Evolutionary conservation across 1,140 invertebrate species (phyloP), one percentile per base, ranked within the genome.

Genomic region (Cherax quadricarinatus): DNA sequence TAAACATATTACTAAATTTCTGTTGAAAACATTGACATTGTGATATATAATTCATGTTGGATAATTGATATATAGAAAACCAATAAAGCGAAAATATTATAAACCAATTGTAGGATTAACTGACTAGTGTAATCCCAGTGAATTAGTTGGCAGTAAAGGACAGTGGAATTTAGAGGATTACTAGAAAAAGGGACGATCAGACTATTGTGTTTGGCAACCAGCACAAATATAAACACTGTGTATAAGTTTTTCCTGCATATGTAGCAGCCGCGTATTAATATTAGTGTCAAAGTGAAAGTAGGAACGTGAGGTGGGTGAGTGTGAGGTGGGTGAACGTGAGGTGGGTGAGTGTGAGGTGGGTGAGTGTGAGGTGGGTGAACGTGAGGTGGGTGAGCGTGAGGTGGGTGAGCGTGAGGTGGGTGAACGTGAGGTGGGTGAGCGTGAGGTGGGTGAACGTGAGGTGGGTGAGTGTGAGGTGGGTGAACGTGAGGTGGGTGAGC

Each of bases 1-100:
- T n/a, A 80, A 51, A 81, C n/a, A 81, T n/a, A 51, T 53, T 4
- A 49, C 41, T 21, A 51, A 81, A 21, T 81, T 81, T 81, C 79
- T 51, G 79, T 5, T 51, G 0, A n/a, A 51, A 18, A 49, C 18
- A 21, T 18, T 49, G 62, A 4, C 73, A 70, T 30, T 49, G 21
- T 41, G 16, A 66, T 87, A 48, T 70, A 87, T 87, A 75, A 87
- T 87, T 87, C 51, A 66, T 70, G 49, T 18, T 41, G 48, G 51
- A 78, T 78, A 87, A 87, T 57, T 78, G 85, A 78, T 57, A 75
- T 73, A 75, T 87, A 57, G 48, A 87, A 16, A 79, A 79, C 70
- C 41, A 75, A 24, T 49, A n/a, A 49, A 87, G 78, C 10, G 78
- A 78, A 87, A 66, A 53, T 21, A 53, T 62, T 24, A 87, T 79